Base-by-base conservation (phyloP, 2,888 invertebrate species). In the Pollenia amentaria region DNA sequence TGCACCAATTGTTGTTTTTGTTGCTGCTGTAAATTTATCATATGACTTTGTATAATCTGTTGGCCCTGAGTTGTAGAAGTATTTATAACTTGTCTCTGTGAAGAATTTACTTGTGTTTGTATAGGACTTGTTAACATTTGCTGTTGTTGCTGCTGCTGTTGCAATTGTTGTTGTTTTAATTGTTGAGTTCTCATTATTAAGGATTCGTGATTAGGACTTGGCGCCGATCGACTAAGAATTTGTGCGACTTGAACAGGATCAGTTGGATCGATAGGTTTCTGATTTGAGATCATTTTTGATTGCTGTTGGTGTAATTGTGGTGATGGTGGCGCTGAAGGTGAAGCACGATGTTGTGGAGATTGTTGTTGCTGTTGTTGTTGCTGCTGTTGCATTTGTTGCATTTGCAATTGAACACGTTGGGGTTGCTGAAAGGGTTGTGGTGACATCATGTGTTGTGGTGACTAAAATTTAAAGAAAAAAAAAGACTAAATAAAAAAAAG, bases 11-110 rank as follows among this genome's bases (percentile, higher is more conserved):
- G 90, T n/a, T 86, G 87, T 72, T 89, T 84, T 29, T 89, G 89
- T 18, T 88, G 88, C 40, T 89, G 89, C 29, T 92, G 93, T 51
- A 92, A 90, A 79, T 89, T 93, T 72, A 92, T 88, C 92, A 93
- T 92, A 75, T 93, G 93, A 82, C 91, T 93, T 85, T 93, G 93
- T 51, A 93, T 93, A n/a, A 93, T 92, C 88, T 93, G 93, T 53
- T 93, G 93, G 0, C 93, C 93, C 64, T 93, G 93, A 3, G 92
- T 90, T 0, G 93, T 93, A 2, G 93, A 92, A 2, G 93, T 93
- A 69, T 93, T 93, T 18, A 93, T 93, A 0, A 93, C 91, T 76
- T 93, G 93, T 1, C 88, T 91, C 87, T 92, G 93, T 81, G 92
- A 80, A 44, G 88, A 88, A 46, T 87, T 77, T 46, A 84, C 88